phyloP scores from a whole-genome alignment of 2,888 invertebrate species.

The Heliconius cydno region DNA sequence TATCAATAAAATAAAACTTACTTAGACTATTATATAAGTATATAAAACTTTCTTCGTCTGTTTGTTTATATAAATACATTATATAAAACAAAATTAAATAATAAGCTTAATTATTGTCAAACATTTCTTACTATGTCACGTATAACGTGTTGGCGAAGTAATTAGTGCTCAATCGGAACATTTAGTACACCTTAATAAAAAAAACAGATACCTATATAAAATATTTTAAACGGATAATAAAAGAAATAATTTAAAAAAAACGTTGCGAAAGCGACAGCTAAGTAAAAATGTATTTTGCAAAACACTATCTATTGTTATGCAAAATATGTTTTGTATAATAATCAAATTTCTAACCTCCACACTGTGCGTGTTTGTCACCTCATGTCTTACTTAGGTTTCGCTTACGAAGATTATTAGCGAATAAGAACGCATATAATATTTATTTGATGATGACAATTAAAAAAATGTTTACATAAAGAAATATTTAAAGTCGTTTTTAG shows the following conservation, averaged over 20 bases:
- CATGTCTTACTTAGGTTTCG: constrained; percentile 8
- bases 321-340: constrained; percentile 3
- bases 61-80: no score
- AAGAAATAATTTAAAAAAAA: neutral
- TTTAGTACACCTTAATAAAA: no score
- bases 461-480: neutral
- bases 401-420: constrained; percentile 5
- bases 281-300: neutral
- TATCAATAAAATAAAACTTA: no score
- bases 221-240: no score
- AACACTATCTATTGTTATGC: neutral
- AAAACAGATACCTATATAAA: no score
- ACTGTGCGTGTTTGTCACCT: neutral
- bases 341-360: constrained; percentile 25
- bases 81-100: no score
- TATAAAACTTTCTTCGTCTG: no score
- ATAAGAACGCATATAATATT: neutral
- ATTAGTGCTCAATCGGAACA: no score
- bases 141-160: no score
- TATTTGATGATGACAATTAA: neutral
- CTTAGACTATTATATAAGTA: no score
- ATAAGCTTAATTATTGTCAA: no score
- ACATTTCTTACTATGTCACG: no score
- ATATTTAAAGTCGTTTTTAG: neutral
- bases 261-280: neutral